A percentile compares a stretch with the other conserved stretches of the same genome.
Evolutionary conservation across 2,888 invertebrate genomes (phyloP).

Genomic region (Drosophila parthenogenetica): DNA sequence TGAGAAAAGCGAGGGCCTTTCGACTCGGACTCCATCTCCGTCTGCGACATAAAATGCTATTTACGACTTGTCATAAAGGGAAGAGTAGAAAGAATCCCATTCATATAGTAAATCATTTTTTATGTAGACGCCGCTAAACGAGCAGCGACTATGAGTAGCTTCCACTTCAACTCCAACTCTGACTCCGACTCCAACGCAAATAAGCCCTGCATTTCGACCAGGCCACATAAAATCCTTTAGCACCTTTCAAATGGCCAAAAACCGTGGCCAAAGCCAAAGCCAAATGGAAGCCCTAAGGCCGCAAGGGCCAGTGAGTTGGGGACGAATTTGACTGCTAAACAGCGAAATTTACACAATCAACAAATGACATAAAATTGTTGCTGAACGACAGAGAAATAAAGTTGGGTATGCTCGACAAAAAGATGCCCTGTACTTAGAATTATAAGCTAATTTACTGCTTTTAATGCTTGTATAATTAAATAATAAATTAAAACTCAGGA

Average conservation of each 20-base stretch:
- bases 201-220: constrained; percentile 76
- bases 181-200: constrained; percentile 47
- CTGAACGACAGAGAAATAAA: constrained; percentile 49
- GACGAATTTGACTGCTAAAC: constrained; percentile 57
- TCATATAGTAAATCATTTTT: constrained; percentile 82
- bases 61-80: constrained; percentile 81
- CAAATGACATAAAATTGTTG: constrained; percentile 77
- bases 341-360: constrained; percentile 77
- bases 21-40: constrained; percentile 16
- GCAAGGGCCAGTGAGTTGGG: constrained; percentile 22
- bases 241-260: constrained; percentile 72
- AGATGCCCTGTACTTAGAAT: neutral
- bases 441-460: too few species aligned
- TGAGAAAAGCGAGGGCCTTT: constrained; percentile 37
- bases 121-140: constrained; percentile 67
- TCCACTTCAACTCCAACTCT: constrained; percentile 8
- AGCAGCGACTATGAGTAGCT: constrained; percentile 57
- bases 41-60: constrained; percentile 78
- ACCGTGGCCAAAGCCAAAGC: constrained; percentile 16
- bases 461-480: too few species aligned
- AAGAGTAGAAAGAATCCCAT: constrained; percentile 47
- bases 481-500: too few species aligned
- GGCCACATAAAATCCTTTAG: constrained; percentile 78
- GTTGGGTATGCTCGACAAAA: neutral
- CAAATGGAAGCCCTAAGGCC: constrained; percentile 25